These are phyloP conservation scores for Scolopax mira DNA, from an alignment of 2,113 vertebrate species.

Conservation along the genomic window DNA sequence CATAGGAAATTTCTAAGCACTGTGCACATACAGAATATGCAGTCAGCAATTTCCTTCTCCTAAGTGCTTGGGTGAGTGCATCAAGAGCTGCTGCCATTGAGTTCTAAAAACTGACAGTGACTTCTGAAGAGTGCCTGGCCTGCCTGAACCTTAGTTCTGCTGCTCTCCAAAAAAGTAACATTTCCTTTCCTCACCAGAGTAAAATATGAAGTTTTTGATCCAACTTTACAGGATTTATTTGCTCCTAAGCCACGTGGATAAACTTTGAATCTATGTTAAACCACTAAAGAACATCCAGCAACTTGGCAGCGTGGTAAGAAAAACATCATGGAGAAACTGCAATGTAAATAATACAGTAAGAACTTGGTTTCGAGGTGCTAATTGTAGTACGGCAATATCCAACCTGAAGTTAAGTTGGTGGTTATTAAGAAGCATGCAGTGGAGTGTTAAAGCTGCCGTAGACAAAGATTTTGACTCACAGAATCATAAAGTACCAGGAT, in stretches of 20 bases:
- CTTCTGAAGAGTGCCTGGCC: neutral
- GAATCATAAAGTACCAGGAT: neutral
- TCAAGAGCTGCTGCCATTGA: neutral
- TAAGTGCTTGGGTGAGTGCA: neutral
- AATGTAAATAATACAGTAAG: neutral
- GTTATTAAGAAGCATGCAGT: neutral
- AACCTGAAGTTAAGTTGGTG: neutral
- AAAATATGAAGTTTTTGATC: neutral
- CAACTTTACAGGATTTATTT: neutral
- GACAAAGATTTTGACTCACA: neutral
- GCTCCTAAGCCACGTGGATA: neutral
- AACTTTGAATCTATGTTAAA: neutral
- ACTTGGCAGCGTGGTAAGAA: neutral
- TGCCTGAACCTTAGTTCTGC: neutral
- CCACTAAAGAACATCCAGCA: neutral
- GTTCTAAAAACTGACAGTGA: neutral
- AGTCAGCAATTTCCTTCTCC: neutral
- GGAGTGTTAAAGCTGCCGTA: neutral
- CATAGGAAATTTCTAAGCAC: neutral
- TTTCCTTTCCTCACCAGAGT: neutral
- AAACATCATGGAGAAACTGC: neutral
- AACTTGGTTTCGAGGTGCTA: neutral
- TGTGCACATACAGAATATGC: neutral
- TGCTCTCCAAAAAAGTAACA: neutral
- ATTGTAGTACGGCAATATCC: neutral